These are phyloP conservation scores for Lineus longissimus DNA, from an alignment of 1,140 invertebrate species.

Conservation along the genomic window DNA sequence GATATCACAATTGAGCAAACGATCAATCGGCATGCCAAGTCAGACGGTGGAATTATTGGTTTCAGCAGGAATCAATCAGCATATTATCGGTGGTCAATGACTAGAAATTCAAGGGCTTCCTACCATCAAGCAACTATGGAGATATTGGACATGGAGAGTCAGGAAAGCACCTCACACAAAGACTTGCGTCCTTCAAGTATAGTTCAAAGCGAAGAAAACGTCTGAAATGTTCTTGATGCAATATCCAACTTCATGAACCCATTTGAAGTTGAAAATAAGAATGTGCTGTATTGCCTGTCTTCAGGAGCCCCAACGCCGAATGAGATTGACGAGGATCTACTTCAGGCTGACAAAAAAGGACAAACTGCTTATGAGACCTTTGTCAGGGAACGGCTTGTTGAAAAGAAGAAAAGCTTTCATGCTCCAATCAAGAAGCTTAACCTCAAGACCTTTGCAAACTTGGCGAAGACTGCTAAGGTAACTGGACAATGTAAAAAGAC, in stretches of 20 bases:
- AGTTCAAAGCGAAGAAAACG: background rate
- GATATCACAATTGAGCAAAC: slow-evolving; percentile 18
- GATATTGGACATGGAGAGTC: background rate
- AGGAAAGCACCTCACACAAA: slow-evolving; percentile 5
- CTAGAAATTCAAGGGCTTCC: slow-evolving; percentile 1
- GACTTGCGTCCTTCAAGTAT: background rate
- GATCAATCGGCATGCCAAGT: slow-evolving; percentile 16
- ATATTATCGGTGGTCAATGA: slow-evolving; percentile 7
- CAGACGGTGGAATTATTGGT: slow-evolving; percentile 12
- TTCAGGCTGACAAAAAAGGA: no score
- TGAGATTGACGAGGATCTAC: no score
- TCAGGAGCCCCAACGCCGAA: no score
- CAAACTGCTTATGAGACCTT: no score
- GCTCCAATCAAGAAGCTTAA: no score
- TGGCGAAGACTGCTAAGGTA: no score
- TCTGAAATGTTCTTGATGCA: background rate
- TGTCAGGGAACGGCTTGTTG: no score
- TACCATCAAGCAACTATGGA: slow-evolving; percentile 8
- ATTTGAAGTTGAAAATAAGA: no score
- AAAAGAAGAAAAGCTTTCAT: no score
- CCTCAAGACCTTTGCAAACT: no score
- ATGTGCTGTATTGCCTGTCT: no score
- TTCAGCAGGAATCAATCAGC: slow-evolving; percentile 14
- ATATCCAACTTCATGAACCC: no score
- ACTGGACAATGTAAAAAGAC: slow-evolving; percentile 1